Evolutionary conservation across 1,140 invertebrate species (phyloP).

Genomic region (Rhizoglyphus robini): DNA sequence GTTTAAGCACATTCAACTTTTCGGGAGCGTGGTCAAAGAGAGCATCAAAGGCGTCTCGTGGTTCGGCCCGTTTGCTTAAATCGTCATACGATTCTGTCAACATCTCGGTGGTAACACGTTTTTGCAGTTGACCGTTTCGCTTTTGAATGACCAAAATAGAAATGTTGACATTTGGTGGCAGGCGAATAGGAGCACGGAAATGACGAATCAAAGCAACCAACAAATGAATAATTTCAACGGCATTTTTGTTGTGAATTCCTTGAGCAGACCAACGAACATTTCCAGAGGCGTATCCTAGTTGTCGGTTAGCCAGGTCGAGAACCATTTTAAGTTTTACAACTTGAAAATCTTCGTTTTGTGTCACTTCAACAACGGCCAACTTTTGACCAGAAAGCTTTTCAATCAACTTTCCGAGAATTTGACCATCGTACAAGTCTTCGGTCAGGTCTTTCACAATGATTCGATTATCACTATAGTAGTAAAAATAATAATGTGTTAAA

Average conservation of each 20-base stretch:
- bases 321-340: constrained; percentile 84
- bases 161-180: constrained; percentile 88
- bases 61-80: constrained; percentile 24
- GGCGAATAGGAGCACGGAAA: constrained; percentile 78
- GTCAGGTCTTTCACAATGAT: constrained; percentile 95
- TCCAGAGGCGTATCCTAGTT: constrained; percentile 41
- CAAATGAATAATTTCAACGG: constrained; percentile 87
- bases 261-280: constrained; percentile 84
- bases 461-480: constrained; percentile 72
- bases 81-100: constrained; percentile 24
- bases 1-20: constrained; percentile 87
- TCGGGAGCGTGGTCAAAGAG: constrained; percentile 97
- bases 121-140: constrained; percentile 17
- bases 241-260: constrained; percentile 82
- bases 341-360: constrained; percentile 94
- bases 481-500: no score
- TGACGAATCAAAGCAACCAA: constrained; percentile 81
- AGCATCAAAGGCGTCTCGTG: constrained; percentile 91
- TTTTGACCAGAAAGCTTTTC: constrained; percentile 42
- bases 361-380: constrained; percentile 93
- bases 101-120: constrained; percentile 15
- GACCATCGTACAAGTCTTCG: constrained; percentile 96
- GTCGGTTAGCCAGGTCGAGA: constrained; percentile 63
- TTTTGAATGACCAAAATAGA: constrained; percentile 74
- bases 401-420: constrained; percentile 88